phyloP scores from a whole-genome alignment of 2,888 invertebrate genomes.

The Drosophila tripunctata region DNA sequence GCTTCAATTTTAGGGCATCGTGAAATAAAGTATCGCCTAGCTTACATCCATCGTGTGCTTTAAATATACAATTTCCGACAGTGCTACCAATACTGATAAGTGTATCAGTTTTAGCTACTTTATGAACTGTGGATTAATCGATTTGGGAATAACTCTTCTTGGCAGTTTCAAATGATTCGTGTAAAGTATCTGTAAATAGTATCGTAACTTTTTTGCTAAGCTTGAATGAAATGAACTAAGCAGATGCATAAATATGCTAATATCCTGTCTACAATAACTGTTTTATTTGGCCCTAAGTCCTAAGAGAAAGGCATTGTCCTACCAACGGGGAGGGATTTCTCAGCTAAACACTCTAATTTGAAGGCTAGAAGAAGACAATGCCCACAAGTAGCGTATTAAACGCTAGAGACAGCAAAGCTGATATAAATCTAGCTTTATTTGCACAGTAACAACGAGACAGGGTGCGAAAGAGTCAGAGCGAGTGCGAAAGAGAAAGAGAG shows the following conservation, averaged over 20 bases:
- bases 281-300: neutral
- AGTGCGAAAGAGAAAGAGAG: neutral
- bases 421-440: constrained; percentile 52
- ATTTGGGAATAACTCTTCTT: neutral
- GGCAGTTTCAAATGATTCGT: neutral
- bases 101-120: neutral
- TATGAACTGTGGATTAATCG: neutral
- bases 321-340: neutral
- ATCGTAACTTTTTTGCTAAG: neutral
- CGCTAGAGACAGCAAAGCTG: constrained; percentile 32
- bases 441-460: constrained; percentile 1
- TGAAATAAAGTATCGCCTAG: constrained; percentile 61
- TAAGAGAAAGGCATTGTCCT: constrained; percentile 1
- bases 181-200: neutral
- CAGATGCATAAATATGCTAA: constrained; percentile 13
- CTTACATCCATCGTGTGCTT: constrained; percentile 12
- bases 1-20: constrained; percentile 49
- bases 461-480: neutral
- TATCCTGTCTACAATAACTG: constrained; percentile 1
- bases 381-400: constrained; percentile 28
- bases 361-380: constrained; percentile 31
- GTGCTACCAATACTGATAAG: neutral
- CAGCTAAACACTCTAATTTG: constrained; percentile 37
- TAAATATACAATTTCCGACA: neutral
- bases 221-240: neutral